Evolutionary conservation across 2,797 vertebrate species (phyloP), one percentile per base, ranked within the genome.

Genomic region (Sorex maritimensis): DNA sequence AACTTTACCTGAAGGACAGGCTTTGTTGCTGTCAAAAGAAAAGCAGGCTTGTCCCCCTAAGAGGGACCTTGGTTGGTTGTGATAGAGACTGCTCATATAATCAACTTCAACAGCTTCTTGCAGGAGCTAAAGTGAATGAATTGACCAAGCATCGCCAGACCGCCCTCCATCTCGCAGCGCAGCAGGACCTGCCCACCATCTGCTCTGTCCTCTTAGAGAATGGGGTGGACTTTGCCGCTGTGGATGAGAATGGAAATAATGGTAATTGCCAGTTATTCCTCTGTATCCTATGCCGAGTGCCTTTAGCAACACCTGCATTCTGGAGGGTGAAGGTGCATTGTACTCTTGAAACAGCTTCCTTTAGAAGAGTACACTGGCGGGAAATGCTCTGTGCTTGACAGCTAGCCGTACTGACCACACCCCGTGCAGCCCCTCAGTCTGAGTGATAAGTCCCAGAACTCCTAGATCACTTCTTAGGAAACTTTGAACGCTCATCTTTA

Each of bases 121-220:
- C 99, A 38, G 99, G 99, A 93, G 99, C 99, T 97, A 99, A 99
- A 97, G 99, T 99, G 94, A 99, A 99, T 6, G 99, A 99, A 97
- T 94, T 99, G 97, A 99, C 99, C 68, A 99, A 99, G 98, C 99
- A 99, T 96, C 98, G 99, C 8, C 99, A 99, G 98, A 99, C 99
- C 0, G 99, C 99, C 8, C 98, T 99, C 67, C 99, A 99, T 96
- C 98, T 99, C 72, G 99, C 99, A 5, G 99, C 99, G 15, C 99
- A 99, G 98, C 99, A 99, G 95, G 99, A 99, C 97, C 97, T 99
- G 95, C 99, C 99, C 92, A 99, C 99, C 0, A 99, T 99, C 96
- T 99, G 99, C 96, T 99, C 99, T 0, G 99, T 99, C 92, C 98
- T 99, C 90, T 95, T 99, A 88, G 99, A 99, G 98, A 99, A 99